phyloP scores from a whole-genome alignment of 2,888 invertebrate genomes.

The Ecliptopera silaceata region DNA sequence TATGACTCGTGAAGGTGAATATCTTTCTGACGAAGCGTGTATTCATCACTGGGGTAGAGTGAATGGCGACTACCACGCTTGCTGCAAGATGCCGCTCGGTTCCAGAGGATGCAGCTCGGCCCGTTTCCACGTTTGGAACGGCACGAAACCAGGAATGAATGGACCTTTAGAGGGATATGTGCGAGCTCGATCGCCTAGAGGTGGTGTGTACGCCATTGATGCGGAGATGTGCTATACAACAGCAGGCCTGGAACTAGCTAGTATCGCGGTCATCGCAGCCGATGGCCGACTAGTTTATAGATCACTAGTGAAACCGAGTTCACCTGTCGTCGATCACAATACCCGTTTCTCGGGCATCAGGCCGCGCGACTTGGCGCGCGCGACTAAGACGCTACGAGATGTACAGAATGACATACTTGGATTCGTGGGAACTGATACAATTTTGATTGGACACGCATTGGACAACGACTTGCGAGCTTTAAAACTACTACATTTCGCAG shows the following conservation, averaged over 20 bases:
- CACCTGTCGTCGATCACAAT: constrained; percentile 95
- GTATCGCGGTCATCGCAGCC: constrained; percentile 91
- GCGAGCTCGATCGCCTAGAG: constrained; percentile 79
- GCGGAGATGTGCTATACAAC: constrained; percentile 99
- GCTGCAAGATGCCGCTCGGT: constrained; percentile 82
- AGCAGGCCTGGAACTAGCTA: constrained; percentile 92
- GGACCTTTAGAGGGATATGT: constrained; percentile 88
- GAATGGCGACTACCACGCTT: constrained; percentile 83
- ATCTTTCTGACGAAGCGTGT: constrained; percentile 89
- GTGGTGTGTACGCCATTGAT: constrained; percentile 92
- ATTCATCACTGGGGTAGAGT: constrained; percentile 95
- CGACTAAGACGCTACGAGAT: constrained; percentile 87
- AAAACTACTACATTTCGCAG: constrained; percentile 90
- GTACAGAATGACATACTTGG: constrained; percentile 94
- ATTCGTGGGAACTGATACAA: constrained; percentile 91
- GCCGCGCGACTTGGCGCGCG: constrained; percentile 81
- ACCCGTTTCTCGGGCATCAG: constrained; percentile 97
- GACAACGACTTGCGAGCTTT: constrained; percentile 96
- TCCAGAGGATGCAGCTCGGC: constrained; percentile 86
- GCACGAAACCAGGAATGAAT: constrained; percentile 87
- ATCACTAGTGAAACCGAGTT: constrained; percentile 91
- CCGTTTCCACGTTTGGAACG: constrained; percentile 90
- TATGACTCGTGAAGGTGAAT: constrained; percentile 87
- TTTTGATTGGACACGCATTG: constrained; percentile 97
- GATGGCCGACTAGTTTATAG: constrained; percentile 92